A percentile compares a stretch with the other conserved stretches of the same genome.
Conservation (phyloP, 2,888 invertebrate genomes). For the Cosmia pyralina region DNA sequence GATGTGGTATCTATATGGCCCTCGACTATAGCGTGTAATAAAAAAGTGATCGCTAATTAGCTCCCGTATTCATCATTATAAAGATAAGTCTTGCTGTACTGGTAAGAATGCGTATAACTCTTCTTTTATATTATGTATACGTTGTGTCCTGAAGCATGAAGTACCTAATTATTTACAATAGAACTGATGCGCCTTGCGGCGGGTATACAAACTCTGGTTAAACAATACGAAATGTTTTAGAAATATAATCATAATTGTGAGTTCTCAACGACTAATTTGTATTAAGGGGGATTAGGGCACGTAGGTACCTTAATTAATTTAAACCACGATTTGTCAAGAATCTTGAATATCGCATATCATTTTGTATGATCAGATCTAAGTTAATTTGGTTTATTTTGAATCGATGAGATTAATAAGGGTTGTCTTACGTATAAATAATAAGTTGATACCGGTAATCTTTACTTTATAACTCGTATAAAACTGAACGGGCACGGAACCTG, state of each 20-base stretch:
- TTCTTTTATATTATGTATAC: background rate
- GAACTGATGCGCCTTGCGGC: conserved; percentile 3
- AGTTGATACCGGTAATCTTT: conserved; percentile 38
- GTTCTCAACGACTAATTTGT: background rate
- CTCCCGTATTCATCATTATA: conserved; percentile 3
- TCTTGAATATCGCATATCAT: conserved; percentile 28
- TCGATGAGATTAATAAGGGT: conserved; percentile 49
- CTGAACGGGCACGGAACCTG: conserved; percentile 56
- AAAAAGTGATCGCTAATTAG: conserved; percentile 26
- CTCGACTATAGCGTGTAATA: conserved; percentile 13
- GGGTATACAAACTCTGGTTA: background rate
- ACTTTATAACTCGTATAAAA: conserved; percentile 40
- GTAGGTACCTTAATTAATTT: background rate
- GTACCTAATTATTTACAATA: conserved; percentile 14
- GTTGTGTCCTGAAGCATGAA: conserved; percentile 12
- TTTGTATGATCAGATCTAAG: conserved; percentile 59
- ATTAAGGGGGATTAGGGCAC: background rate
- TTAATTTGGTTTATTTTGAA: conserved; percentile 47
- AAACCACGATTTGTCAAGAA: conserved; percentile 19
- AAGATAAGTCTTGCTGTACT: background rate
- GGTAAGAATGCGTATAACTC: background rate
- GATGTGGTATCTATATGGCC: conserved; percentile 42
- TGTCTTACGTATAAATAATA: conserved; percentile 43
- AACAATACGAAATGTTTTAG: conserved; percentile 1
- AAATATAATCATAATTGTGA: background rate